Evolutionary conservation across 2,113 vertebrate genomes (phyloP), one percentile per base, ranked within the genome.

Genomic region (Orycteropus afer): DNA sequence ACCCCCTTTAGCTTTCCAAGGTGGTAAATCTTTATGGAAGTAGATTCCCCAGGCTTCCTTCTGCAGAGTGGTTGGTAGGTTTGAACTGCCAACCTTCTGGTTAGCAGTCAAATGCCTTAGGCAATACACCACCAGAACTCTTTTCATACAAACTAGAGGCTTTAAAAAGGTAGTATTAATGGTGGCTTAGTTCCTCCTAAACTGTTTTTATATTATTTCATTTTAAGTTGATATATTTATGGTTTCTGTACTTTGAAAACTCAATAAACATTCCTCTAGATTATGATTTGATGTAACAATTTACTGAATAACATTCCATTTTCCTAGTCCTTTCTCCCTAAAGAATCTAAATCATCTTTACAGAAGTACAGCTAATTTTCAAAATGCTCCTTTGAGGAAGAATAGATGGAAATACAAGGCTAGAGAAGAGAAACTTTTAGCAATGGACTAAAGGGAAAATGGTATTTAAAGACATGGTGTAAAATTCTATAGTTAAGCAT

Each of bases 301-400:
- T 96, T 94, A 86, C 53, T 89, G 83, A 95, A 83, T 89, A 79
- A 94, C 89, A 42, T 91, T 92, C 40, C 27, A 67, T 94, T 93
- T 96, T 93, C 65, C 53, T 57, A 89, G 25, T 86, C 15, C 34
- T 94, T 91, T 91, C 65, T 90, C 67, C n/a, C 83, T 82, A 55
- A 89, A 73, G 83, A 95, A 67, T 80, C 67, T 93, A 97, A 95
- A 94, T 89, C 73, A 69, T 94, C 96, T 94, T 94, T 95, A 94
- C 14, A 89, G 71, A 89, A 93, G 34, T 89, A 74, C 32, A 89
- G 81, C 45, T 96, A 93, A 96, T 96, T 96, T 96, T 96, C 86
- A 95, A 95, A 95, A 27, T 61, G 69, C 15, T 86, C 71, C 69
- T 94, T 86, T 89, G 93, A 95, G 74, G 34, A 93, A 87, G 27